Percentiles rank a stretch among this genome's conserved stretches.
Conservation (phyloP, 2,113 vertebrate genomes). For the Poicephalus gulielmi region DNA sequence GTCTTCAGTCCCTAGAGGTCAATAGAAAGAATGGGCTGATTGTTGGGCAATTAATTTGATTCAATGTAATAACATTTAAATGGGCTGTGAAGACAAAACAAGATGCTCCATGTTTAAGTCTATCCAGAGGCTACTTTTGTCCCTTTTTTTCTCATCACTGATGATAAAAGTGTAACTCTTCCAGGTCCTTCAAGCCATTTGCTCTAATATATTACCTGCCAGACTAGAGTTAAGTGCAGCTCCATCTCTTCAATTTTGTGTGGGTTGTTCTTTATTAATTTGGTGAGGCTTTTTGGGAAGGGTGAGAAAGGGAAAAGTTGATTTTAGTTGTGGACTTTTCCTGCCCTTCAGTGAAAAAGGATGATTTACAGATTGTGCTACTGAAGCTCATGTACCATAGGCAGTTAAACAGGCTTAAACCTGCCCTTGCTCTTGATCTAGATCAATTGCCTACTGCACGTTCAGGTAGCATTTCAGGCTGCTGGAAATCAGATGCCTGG, state of each 20-base stretch:
- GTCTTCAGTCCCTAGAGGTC: not conserved
- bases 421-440: not conserved
- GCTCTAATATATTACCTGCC: not conserved
- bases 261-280: not conserved
- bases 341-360: not conserved
- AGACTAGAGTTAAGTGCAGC: not conserved
- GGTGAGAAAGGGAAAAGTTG: not conserved
- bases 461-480: not conserved
- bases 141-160: not conserved
- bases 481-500: not conserved
- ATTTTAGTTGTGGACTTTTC: not conserved
- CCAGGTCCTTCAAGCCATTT: not conserved
- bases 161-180: not conserved
- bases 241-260: not conserved
- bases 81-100: not conserved
- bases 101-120: not conserved
- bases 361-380: not conserved
- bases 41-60: slow-evolving; percentile 25
- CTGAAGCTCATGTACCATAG: not conserved
- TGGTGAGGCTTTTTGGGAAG: not conserved
- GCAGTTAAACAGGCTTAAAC: not conserved
- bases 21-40: not conserved
- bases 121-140: not conserved
- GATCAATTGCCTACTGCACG: not conserved
- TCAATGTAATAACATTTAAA: not conserved